Percentiles rank a stretch among this genome's conserved stretches.
phyloP scores from a whole-genome alignment of 2,797 vertebrate species.

The Brachyalestes nurse region DNA sequence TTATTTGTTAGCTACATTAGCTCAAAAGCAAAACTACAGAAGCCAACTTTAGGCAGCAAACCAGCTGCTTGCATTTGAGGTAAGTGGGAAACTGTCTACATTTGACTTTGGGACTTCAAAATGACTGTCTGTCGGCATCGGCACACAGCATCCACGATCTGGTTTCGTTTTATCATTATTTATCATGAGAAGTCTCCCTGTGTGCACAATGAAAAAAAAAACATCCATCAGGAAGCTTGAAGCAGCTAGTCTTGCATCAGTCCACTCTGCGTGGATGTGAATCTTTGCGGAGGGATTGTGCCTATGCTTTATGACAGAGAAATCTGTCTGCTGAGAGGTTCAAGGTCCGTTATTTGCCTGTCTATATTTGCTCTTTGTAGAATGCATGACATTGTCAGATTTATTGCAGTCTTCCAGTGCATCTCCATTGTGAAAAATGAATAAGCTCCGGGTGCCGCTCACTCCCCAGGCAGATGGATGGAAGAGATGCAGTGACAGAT shows the following conservation, averaged over 20 bases:
- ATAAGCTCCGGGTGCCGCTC: constrained; percentile 48
- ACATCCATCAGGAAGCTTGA: neutral
- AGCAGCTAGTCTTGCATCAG: neutral
- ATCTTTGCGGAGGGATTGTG: neutral
- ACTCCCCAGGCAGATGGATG: constrained; percentile 48
- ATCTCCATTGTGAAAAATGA: constrained; percentile 45
- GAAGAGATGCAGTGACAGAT: constrained; percentile 57
- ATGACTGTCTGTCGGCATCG: neutral
- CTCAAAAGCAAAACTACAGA: neutral
- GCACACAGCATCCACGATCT: constrained; percentile 11
- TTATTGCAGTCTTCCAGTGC: constrained; percentile 47
- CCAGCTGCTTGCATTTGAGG: too few species aligned
- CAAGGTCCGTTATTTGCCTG: constrained; percentile 44
- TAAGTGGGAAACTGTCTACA: too few species aligned
- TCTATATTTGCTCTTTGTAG: constrained; percentile 48
- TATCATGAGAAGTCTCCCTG: constrained; percentile 26
- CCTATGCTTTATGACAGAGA: constrained; percentile 32
- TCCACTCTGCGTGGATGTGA: neutral
- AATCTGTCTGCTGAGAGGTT: constrained; percentile 43
- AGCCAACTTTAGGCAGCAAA: neutral
- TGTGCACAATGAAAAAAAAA: constrained; percentile 18
- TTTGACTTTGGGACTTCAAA: constrained; percentile 11
- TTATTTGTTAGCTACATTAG: neutral
- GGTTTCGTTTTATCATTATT: neutral
- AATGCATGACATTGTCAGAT: constrained; percentile 46